phyloP scores from a whole-genome alignment of 2,888 invertebrate genomes.

The Acanthosepion esculentum region DNA sequence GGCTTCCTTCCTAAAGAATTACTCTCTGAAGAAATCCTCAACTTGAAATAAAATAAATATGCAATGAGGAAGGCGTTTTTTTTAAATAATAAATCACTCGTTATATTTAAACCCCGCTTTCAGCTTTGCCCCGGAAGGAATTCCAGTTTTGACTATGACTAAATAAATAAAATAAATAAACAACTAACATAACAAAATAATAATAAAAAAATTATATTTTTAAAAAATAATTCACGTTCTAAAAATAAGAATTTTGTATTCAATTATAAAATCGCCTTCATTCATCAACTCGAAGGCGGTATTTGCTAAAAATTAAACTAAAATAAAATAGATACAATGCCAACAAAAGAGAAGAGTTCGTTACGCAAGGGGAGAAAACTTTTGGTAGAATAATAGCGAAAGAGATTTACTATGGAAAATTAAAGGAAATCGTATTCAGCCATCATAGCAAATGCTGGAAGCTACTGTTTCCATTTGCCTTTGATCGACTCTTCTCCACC shows the following conservation, averaged over 20 bases:
- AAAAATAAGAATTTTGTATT: background rate
- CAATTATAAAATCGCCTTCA: background rate
- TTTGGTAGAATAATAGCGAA: background rate
- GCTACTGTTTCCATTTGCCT: background rate
- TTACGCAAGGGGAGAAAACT: background rate
- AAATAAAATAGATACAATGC: background rate
- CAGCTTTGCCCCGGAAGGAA: background rate
- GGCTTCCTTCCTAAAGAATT: background rate
- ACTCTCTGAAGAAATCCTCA: background rate
- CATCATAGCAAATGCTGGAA: background rate
- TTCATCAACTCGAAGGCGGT: background rate
- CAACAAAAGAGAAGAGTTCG: background rate
- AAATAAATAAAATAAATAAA: background rate
- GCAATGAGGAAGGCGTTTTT: background rate
- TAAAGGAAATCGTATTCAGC: slow-evolving; percentile 33
- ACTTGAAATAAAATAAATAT: background rate
- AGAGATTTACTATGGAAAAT: background rate
- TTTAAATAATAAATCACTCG: background rate
- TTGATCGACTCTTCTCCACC: background rate
- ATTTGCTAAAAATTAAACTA: background rate
- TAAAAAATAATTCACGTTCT: background rate
- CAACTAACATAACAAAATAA: background rate
- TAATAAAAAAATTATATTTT: background rate
- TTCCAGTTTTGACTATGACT: background rate
- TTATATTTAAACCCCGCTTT: background rate